Percentiles rank a stretch among this genome's conserved stretches.
phyloP scores from a whole-genome alignment of 1,140 invertebrate genomes.

The Meloidogyne exigua region DNA sequence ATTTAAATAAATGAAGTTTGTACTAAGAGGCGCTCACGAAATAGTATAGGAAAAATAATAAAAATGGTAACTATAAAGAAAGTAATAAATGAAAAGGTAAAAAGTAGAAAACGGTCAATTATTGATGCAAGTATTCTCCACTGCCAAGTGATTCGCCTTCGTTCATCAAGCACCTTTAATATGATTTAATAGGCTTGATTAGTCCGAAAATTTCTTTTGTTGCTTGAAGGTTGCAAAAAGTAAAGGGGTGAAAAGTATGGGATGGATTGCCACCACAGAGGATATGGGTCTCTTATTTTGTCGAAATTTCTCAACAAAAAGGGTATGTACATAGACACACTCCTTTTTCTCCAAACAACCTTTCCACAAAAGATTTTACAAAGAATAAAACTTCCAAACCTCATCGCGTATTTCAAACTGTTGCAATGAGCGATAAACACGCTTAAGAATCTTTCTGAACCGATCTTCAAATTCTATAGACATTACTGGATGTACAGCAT shows the following conservation, averaged over 20 bases:
- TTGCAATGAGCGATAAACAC: conserved; percentile 53
- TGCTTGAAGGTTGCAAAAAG: too few species aligned
- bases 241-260: too few species aligned
- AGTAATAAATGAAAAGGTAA: conserved; percentile 68
- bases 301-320: too few species aligned
- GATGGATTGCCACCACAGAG: too few species aligned
- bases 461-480: conserved; percentile 56
- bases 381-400: conserved; percentile 23
- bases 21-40: conserved; percentile 26
- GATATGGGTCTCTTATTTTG: not conserved
- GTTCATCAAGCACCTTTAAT: conserved; percentile 70
- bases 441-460: conserved; percentile 56
- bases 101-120: conserved; percentile 71
- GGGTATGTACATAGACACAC: too few species aligned
- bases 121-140: conserved; percentile 78
- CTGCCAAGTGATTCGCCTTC: conserved; percentile 73
- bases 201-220: too few species aligned
- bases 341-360: too few species aligned
- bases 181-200: not conserved
- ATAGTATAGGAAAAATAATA: conserved; percentile 47
- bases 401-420: conserved; percentile 69
- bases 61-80: conserved; percentile 53
- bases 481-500: conserved; percentile 38
- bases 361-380: too few species aligned
- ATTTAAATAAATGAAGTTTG: not conserved